phyloP scores from a whole-genome alignment of 2,113 vertebrate species.

The Trochalopteron elliotii region DNA sequence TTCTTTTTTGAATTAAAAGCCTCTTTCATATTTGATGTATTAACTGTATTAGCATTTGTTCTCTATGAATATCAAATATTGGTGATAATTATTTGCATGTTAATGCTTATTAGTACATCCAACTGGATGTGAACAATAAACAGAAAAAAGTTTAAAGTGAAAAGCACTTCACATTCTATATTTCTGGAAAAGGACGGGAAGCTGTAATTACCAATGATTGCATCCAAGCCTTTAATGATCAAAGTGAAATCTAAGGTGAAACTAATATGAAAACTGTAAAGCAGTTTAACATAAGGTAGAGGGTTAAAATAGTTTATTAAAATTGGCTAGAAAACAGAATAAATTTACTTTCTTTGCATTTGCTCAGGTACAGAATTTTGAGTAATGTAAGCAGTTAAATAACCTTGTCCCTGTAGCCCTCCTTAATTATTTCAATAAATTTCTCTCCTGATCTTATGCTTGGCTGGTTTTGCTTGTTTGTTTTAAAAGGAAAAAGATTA shows the following conservation, averaged over 20 bases:
- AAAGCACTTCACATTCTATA: background rate
- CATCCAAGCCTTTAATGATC: background rate
- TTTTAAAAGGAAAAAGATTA: background rate
- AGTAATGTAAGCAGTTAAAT: background rate
- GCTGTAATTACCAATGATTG: slow-evolving; percentile 8
- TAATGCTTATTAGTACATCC: slow-evolving; percentile 48
- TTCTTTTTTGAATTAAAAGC: slow-evolving; percentile 26
- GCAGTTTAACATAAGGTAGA: background rate
- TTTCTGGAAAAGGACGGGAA: background rate
- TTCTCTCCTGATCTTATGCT: background rate
- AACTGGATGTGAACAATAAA: slow-evolving; percentile 48
- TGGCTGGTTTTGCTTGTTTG: background rate
- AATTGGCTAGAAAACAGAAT: background rate
- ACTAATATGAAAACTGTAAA: background rate
- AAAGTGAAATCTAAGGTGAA: slow-evolving; percentile 29
- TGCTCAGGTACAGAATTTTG: background rate
- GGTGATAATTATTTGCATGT: slow-evolving; percentile 60
- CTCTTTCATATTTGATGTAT: slow-evolving; percentile 35
- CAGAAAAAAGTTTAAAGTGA: slow-evolving; percentile 11
- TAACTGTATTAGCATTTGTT: slow-evolving; percentile 54
- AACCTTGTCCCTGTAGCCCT: background rate
- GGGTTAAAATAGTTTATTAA: background rate
- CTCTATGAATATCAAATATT: slow-evolving; percentile 29
- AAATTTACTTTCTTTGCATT: background rate
- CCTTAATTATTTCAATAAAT: background rate